Percentiles rank a stretch among this genome's conserved stretches.
phyloP scores from a whole-genome alignment of 2,888 invertebrate species.

The Disparrhopalites patrizii region DNA sequence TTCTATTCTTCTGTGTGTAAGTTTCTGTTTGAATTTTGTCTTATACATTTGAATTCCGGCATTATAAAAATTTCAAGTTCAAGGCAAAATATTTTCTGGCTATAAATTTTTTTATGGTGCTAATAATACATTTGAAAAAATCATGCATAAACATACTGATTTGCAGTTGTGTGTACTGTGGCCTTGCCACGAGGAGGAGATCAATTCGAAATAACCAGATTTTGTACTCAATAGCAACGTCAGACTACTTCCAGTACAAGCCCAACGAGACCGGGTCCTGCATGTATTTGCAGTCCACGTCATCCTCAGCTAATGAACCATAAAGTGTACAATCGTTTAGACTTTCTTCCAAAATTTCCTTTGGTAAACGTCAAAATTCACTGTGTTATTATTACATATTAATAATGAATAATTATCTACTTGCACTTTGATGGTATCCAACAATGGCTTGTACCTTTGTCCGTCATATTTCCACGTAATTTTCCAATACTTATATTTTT shows the following conservation, averaged over 20 bases:
- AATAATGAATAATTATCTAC: no score
- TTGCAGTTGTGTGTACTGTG: conserved; percentile 25
- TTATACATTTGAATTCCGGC: no score
- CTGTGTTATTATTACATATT: no score
- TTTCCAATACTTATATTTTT: no score
- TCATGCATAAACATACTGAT: no score
- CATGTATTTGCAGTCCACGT: neutral
- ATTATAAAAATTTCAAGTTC: neutral
- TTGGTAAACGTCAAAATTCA: no score
- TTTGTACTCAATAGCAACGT: neutral
- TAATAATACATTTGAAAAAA: neutral
- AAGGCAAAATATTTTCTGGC: neutral
- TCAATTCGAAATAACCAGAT: conserved; percentile 7
- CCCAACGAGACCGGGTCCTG: neutral
- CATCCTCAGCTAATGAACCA: neutral
- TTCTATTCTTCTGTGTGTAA: conserved; percentile 23
- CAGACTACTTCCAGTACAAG: conserved; percentile 15
- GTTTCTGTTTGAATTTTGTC: neutral
- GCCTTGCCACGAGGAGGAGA: conserved; percentile 5
- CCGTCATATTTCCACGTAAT: no score
- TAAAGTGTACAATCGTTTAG: no score
- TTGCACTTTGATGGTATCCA: no score
- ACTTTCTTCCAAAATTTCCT: neutral
- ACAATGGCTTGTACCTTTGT: no score
- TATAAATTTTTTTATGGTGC: no score